Evolutionary conservation across 2,888 invertebrate species (phyloP), one percentile per base, ranked within the genome.

Genomic region (Brachypalpus laphriformis): DNA sequence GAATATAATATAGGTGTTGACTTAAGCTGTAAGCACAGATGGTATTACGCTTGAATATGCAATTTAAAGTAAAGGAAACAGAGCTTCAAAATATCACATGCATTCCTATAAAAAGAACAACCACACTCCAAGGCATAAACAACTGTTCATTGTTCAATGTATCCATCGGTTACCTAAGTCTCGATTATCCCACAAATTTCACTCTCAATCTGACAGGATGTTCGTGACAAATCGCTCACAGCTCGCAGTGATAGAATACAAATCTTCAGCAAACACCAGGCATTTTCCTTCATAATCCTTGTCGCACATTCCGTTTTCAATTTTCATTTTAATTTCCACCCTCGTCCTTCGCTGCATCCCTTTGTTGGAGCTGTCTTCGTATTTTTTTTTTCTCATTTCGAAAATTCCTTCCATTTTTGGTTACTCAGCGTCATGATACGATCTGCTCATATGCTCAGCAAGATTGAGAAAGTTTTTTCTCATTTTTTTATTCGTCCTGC

Each of bases 351-450:
- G 8, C 5, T 42, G 49, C 25, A 71, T 22, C 20, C 37, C 47
- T 65, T 75, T 57, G n/a, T 61, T 74, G 25, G 16, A 34, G 28
- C 8, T 47, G 42, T 65, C 25, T 34, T 34, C 9, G 8, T 37
- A 3, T 11, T 18, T 49, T 5, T 51, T 37, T 40, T 51, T 18
- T 42, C 42, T 71, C 57, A 45, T 65, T 82, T 82, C 22, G 5
- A 65, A 49, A 49, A 78, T 82, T 72, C 65, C 57, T 57, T 71
- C 34, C 34, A 45, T 56, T 80, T 76, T 66, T 68, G 59, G 78
- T 78, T 82, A 74, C 78, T 78, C 78, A 82, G 57, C 66, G 2
- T 72, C 72, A 34, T 25, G 78, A 82, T 82, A 78, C 14, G 72
- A 82, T 82, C 78, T 82, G 20, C 45, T 65, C 76, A 72, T 72